Evolutionary conservation across 2,113 vertebrate species (phyloP).

Genomic region (Labrus mixtus): DNA sequence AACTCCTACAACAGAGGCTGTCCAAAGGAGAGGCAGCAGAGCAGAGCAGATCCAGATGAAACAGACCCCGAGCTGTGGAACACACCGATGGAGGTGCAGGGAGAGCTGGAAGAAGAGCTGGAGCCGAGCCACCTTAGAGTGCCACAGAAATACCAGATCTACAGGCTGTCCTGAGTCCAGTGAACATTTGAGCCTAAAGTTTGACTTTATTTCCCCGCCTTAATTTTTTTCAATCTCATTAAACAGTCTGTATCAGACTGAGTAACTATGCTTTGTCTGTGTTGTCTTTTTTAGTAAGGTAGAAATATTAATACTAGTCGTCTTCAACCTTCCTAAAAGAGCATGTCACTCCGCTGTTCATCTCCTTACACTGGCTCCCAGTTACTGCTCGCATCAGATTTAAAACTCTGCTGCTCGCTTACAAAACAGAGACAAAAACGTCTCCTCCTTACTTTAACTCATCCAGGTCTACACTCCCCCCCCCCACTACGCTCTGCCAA

Average conservation of each 20-base stretch:
- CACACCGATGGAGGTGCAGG: conserved; percentile 66
- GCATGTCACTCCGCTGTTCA: too few species aligned
- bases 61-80: conserved; percentile 65
- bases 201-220: conserved; percentile 1
- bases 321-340: too few species aligned
- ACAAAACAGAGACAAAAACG: too few species aligned
- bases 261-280: conserved; percentile 31
- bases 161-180: conserved; percentile 67
- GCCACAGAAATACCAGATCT: conserved; percentile 71
- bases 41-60: conserved; percentile 35
- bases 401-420: too few species aligned
- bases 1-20: conserved; percentile 75
- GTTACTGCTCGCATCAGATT: too few species aligned
- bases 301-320: not conserved
- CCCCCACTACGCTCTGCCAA: too few species aligned
- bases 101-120: conserved; percentile 72
- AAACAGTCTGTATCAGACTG: conserved; percentile 73
- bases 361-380: too few species aligned
- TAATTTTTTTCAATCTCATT: conserved; percentile 26
- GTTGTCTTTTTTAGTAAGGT: conserved; percentile 8
- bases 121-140: conserved; percentile 71
- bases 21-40: conserved; percentile 65
- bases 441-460: too few species aligned
- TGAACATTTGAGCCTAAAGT: conserved; percentile 13
- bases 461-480: too few species aligned